phyloP scores from a whole-genome alignment of 2,888 invertebrate genomes.

The Drosophila atripex region DNA sequence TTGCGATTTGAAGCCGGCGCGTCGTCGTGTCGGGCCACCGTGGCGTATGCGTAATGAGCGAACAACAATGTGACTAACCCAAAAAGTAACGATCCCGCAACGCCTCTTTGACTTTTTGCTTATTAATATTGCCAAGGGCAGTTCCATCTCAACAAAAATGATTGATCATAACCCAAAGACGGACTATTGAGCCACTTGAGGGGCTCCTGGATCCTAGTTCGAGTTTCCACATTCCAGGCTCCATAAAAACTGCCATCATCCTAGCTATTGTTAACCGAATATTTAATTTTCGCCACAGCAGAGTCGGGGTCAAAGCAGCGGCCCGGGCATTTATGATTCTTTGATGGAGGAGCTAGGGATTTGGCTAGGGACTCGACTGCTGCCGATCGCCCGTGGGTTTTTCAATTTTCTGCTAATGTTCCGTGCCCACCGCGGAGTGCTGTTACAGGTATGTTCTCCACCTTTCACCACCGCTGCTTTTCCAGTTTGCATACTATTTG shows the following conservation, averaged over 20 bases:
- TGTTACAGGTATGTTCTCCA: slow-evolving; percentile 3
- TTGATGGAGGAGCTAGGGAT: slow-evolving; percentile 9
- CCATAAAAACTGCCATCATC: background rate
- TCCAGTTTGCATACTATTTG: background rate
- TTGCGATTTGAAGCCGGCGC: slow-evolving; percentile 65
- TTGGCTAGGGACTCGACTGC: background rate
- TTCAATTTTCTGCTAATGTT: slow-evolving; percentile 70
- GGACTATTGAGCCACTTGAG: too few species aligned
- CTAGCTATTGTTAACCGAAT: background rate
- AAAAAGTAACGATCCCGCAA: slow-evolving; percentile 10
- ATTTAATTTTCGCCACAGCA: background rate
- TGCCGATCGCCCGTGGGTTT: slow-evolving; percentile 53
- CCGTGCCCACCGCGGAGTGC: slow-evolving; percentile 3
- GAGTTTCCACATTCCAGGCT: background rate
- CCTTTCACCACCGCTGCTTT: background rate
- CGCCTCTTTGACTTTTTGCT: background rate
- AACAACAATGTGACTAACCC: slow-evolving; percentile 27
- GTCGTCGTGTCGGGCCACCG: slow-evolving; percentile 33
- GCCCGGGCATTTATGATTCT: background rate
- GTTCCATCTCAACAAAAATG: too few species aligned
- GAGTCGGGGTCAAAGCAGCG: background rate
- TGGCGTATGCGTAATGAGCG: slow-evolving; percentile 67
- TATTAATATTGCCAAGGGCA: background rate
- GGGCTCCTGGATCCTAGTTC: too few species aligned
- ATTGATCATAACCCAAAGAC: too few species aligned